phyloP scores from a whole-genome alignment of 1,140 invertebrate genomes.

The Micrasema minimum region DNA sequence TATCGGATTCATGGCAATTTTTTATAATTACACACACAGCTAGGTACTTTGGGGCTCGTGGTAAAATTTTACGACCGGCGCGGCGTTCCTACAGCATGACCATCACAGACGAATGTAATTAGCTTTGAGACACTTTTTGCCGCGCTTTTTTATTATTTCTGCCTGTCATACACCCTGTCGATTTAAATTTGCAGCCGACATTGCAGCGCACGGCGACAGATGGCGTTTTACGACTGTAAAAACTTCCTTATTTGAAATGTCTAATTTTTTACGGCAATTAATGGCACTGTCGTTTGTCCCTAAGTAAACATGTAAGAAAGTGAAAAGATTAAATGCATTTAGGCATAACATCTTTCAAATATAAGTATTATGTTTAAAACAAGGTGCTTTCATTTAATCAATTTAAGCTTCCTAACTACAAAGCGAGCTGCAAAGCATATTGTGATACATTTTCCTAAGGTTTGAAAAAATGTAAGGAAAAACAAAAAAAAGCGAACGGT shows the following conservation, averaged over 20 bases:
- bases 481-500: no score
- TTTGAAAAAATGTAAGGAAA: no score
- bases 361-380: no score
- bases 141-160: conserved; percentile 21
- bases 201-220: conserved; percentile 5
- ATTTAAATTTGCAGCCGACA: conserved; percentile 30
- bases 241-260: conserved; percentile 9
- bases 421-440: no score
- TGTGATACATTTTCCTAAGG: no score
- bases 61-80: conserved; percentile 25
- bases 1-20: conserved; percentile 32
- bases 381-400: no score
- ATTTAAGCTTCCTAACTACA: no score
- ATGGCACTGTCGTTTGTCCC: conserved; percentile 2
- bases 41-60: conserved; percentile 3
- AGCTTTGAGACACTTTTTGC: conserved; percentile 34
- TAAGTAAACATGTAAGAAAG: no score
- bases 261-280: conserved; percentile 6
- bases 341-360: no score
- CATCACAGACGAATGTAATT: conserved; percentile 29
- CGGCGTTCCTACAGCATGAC: neutral
- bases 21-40: no score
- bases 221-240: conserved; percentile 23
- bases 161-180: conserved; percentile 31
- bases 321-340: no score